Conservation (phyloP, 2,113 vertebrate species). For the Takifugu flavidus region DNA sequence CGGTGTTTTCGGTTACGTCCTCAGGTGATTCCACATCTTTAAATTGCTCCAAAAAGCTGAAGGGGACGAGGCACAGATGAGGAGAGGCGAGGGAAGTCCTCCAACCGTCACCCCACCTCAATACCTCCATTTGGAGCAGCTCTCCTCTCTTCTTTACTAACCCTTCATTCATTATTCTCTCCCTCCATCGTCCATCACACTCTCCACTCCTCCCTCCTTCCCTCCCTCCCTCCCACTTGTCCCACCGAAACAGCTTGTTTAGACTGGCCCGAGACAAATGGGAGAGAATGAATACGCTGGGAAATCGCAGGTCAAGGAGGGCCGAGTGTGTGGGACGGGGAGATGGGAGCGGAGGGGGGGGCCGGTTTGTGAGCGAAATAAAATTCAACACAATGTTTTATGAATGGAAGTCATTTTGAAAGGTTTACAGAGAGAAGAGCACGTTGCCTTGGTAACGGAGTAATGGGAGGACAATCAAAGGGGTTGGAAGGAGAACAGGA, state of each 20-base stretch:
- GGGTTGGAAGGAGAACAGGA: too few species aligned
- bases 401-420: conserved; percentile 53
- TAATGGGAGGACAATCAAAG: too few species aligned
- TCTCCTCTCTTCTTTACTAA: conserved; percentile 14
- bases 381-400: conserved; percentile 36
- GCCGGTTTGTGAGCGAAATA: conserved; percentile 46
- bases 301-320: conserved; percentile 60
- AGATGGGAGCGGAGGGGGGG: conserved; percentile 18
- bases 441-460: too few species aligned
- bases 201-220: conserved; percentile 13
- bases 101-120: conserved; percentile 30
- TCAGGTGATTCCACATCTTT: too few species aligned
- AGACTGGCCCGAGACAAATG: conserved; percentile 69
- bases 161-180: conserved; percentile 50
- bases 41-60: too few species aligned
- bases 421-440: conserved; percentile 26
- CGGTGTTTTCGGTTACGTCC: too few species aligned
- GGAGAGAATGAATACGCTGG: conserved; percentile 53
- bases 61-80: conserved; percentile 17
- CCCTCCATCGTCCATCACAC: conserved; percentile 40
- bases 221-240: conserved; percentile 24
- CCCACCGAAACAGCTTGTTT: conserved; percentile 59
- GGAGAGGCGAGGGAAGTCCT: conserved; percentile 20
- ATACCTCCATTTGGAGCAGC: conserved; percentile 43
- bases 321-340: conserved; percentile 44